A percentile compares a stretch with the other conserved stretches of the same genome.
These are phyloP conservation scores for Zygothrica quintamaculata DNA, from an alignment of 2,888 invertebrate genomes.

Conservation along the genomic window DNA sequence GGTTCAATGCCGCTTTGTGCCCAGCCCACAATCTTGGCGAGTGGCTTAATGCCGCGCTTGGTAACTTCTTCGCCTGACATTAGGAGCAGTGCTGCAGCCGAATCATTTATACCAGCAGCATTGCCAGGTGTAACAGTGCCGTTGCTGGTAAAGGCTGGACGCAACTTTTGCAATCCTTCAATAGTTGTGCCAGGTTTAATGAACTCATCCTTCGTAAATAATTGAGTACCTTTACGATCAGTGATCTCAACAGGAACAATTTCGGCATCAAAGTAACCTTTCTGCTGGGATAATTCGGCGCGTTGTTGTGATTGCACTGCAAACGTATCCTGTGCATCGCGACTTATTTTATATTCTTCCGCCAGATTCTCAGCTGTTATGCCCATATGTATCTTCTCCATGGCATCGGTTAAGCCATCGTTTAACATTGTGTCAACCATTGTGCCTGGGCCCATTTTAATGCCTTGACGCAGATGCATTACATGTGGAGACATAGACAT, in stretches of 20 bases:
- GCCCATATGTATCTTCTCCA: constrained; percentile 91
- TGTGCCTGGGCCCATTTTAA: constrained; percentile 88
- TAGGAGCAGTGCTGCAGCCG: constrained; percentile 93
- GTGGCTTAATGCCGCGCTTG: constrained; percentile 86
- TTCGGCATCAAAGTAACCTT: constrained; percentile 89
- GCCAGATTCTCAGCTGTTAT: constrained; percentile 92
- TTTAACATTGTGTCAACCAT: constrained; percentile 88
- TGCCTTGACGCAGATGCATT: constrained; percentile 87
- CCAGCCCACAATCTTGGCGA: constrained; percentile 91
- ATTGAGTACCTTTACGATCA: constrained; percentile 84
- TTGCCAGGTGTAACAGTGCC: constrained; percentile 92
- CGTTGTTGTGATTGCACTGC: constrained; percentile 89
- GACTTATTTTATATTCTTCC: constrained; percentile 87
- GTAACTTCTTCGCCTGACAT: constrained; percentile 87
- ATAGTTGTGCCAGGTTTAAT: constrained; percentile 87
- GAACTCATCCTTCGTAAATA: constrained; percentile 88
- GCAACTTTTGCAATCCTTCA: constrained; percentile 87
- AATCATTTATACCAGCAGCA: constrained; percentile 93
- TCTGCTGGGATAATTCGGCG: constrained; percentile 87
- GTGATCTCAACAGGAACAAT: constrained; percentile 88
- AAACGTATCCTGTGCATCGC: constrained; percentile 89
- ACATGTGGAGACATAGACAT: constrained; percentile 92
- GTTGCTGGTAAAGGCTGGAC: constrained; percentile 87
- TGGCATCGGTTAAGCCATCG: constrained; percentile 91
- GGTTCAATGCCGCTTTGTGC: constrained; percentile 93